phyloP scores from a whole-genome alignment of 2,113 vertebrate genomes.

The Hylia prasina region DNA sequence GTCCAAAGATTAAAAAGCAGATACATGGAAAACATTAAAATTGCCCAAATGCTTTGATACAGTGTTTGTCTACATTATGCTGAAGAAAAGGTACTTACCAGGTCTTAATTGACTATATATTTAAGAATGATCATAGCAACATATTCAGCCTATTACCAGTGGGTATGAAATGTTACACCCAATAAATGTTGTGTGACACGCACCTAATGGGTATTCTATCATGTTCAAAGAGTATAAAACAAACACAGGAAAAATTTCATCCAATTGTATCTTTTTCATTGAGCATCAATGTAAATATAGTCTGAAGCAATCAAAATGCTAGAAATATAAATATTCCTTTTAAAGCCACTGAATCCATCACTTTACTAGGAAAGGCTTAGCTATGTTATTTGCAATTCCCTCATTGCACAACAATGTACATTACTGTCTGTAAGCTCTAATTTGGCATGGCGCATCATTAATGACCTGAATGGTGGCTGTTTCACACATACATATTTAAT shows the following conservation, averaged over 20 bases:
- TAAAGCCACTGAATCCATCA: conserved; percentile 75
- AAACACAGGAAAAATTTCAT: conserved; percentile 62
- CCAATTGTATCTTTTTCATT: conserved; percentile 63
- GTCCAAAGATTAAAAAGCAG: conserved; percentile 44
- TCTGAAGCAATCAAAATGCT: conserved; percentile 75
- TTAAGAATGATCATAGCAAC: conserved; percentile 60
- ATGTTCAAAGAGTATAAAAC: conserved; percentile 70
- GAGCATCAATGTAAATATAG: conserved; percentile 71
- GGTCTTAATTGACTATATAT: conserved; percentile 64
- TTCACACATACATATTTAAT: conserved; percentile 99
- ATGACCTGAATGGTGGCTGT: conserved; percentile 93
- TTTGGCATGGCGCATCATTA: conserved; percentile 88
- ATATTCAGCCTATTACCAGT: conserved; percentile 54
- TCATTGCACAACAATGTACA: conserved; percentile 82
- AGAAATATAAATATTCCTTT: conserved; percentile 78
- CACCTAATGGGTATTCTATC: conserved; percentile 64
- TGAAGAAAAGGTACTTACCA: conserved; percentile 53
- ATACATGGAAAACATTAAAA: conserved; percentile 43
- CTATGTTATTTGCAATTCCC: conserved; percentile 81
- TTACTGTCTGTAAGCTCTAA: conserved; percentile 88
- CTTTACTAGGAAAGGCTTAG: conserved; percentile 75
- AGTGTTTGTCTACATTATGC: conserved; percentile 37
- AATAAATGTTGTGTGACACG: conserved; percentile 67
- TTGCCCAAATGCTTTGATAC: conserved; percentile 49
- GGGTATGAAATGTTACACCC: conserved; percentile 62